Base-by-base conservation (phyloP, 2,888 invertebrate genomes). In the Ommatoiulus sabulosus region DNA sequence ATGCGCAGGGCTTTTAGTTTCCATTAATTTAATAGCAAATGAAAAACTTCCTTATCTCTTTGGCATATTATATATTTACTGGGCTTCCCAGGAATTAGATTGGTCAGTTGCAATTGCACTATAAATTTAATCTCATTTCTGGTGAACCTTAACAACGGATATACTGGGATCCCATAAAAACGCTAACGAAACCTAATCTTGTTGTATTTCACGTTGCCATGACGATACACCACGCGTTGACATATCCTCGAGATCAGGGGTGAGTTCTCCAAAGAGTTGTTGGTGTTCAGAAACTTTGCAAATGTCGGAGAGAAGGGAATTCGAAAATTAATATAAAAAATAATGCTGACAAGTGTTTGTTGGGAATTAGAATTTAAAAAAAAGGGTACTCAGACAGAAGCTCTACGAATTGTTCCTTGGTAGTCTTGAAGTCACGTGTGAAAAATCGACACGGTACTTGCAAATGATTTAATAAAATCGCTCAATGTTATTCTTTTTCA, bases 21-120 rank as follows among this genome's bases (percentile, higher is more conserved):
- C 8, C 24, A 72, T 72, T 72, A 72, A 72, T 72, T 24, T 72
- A n/a, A 72, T 72, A 10, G 72, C 72, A 72, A 72, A 72, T 72
- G 72, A 72, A 72, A 72, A 72, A 72, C 72, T 72, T 72, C 72
- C 72, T 63, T 72, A 72, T 72, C 72, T 72, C 63, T 63, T 63
- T 24, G 72, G 72, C 24, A 72, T 72, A 72, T 72, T 72, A 72
- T 72, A 72, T 72, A 72, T 24, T 72, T 24, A 72, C 7, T 4
- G 24, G 24, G 72, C 72, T 72, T 72, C 72, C 20, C 8, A 72
- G 24, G 72, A 24, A 72, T 72, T 72, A 24, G 72, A 72, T 72
- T 72, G 72, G 72, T 72, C 72, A 72, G 72, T n/a, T 72, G n/a
- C 72, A 72, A 72, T 72, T 72, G 72, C 72, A 72, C 72, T 24